Evolutionary conservation across 2,113 vertebrate genomes (phyloP), one percentile per base, ranked within the genome.

Genomic region (Chaetodon trifascialis): DNA sequence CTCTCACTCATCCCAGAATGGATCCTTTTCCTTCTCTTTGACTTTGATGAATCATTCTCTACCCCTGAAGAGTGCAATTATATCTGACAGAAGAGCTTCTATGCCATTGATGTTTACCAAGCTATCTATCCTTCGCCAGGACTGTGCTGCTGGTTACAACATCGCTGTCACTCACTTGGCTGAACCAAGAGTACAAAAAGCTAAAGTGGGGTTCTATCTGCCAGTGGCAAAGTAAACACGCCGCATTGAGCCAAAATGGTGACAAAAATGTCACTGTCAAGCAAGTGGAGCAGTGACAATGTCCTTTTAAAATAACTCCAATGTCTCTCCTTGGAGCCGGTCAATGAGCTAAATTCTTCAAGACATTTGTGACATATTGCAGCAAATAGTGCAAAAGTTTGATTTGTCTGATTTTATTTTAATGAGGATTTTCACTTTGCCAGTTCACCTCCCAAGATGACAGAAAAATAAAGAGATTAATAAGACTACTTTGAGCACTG

Each of bases 21-120:
- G 44, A 80, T 77, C 52, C 46, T 52, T 44, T 38, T 46, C 71
- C 67, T 46, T 44, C 42, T 69, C 63, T 85, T 78, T 69, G 84
- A 89, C 88, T 86, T 82, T 80, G 85, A 86, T 88, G 62, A 84
- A 87, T 84, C 59, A 71, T 85, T 76, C 54, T 21, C 73, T 69
- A 19, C 49, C 76, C 56, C 76, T n/a, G 30, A 76, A 87, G 83
- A 82, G 77, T 76, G 73, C 77, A 85, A 89, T 88, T 88, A 89
- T 77, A 82, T 87, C 71, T 83, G 68, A 87, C 40, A 14, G 72
- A 82, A 83, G 55, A 38, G 80, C 82, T 52, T 63, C 68, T 46
- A 25, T 8, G 70, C 47, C 54, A 49, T 55, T 60, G 40, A 85
- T 84, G 82, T 88, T 88, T 84, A 83, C 79, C 56, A 23, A 80